Conservation (phyloP, 2,888 invertebrate species). For the Ectemnius lituratus region DNA sequence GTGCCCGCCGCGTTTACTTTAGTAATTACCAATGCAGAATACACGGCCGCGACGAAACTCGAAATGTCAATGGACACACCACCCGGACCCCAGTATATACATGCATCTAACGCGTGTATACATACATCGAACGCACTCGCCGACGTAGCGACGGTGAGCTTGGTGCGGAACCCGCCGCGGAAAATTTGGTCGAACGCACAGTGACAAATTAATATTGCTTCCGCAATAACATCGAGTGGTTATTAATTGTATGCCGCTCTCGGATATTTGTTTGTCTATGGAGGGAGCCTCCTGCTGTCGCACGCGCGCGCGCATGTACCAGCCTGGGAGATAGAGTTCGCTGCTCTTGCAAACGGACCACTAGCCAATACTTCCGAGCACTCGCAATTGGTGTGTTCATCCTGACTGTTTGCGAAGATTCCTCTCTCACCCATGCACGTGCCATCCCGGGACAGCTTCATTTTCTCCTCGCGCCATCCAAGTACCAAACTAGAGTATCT, state of each 20-base stretch:
- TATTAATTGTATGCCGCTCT: constrained; percentile 41
- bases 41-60: constrained; percentile 44
- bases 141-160: too few relatives aligned
- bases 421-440: constrained; percentile 9
- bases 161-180: constrained; percentile 19
- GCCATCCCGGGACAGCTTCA: too few relatives aligned
- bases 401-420: background rate
- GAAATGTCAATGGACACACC: constrained; percentile 49
- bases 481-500: constrained; percentile 32
- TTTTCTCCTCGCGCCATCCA: background rate
- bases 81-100: constrained; percentile 26
- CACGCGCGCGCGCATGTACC: background rate
- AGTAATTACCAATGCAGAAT: constrained; percentile 58
- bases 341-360: too few relatives aligned
- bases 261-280: constrained; percentile 19
- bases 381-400: background rate
- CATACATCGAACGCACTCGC: too few relatives aligned
- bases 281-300: background rate
- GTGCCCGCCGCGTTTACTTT: constrained; percentile 56
- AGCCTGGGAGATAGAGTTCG: background rate
- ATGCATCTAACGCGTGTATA: too few relatives aligned
- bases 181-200: constrained; percentile 51
- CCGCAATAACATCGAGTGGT: constrained; percentile 38
- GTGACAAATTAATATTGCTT: constrained; percentile 59
- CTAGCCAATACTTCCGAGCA: too few relatives aligned